Conservation (phyloP, 2,113 vertebrate genomes). For the Varanus salvator region DNA sequence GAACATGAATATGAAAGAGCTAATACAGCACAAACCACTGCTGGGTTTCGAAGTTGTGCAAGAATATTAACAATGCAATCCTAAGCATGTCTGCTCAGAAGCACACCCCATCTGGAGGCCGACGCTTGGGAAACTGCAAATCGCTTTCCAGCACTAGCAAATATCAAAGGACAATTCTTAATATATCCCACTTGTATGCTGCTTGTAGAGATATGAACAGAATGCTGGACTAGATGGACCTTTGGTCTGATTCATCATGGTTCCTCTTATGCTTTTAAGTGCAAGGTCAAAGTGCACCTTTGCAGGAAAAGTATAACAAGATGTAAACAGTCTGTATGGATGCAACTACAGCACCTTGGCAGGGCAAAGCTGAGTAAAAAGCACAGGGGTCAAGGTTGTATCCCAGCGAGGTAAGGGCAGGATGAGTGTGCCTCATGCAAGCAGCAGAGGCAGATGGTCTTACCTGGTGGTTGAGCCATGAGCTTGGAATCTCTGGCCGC, state of each 20-base stretch:
- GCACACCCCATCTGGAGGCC: too few species aligned
- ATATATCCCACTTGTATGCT: not conserved
- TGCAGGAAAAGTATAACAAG: not conserved
- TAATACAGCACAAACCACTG: slow-evolving; percentile 27
- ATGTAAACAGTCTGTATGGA: not conserved
- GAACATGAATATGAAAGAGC: slow-evolving; percentile 58
- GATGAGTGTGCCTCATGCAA: not conserved
- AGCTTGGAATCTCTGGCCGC: slow-evolving; percentile 91
- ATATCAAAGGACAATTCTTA: not conserved
- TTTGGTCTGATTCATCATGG: too few species aligned
- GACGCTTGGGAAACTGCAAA: too few species aligned
- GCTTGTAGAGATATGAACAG: too few species aligned
- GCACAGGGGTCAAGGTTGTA: not conserved
- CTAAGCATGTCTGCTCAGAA: too few species aligned
- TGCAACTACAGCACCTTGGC: not conserved
- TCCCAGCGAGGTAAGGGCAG: not conserved
- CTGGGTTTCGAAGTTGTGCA: slow-evolving; percentile 43
- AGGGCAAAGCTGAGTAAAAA: not conserved
- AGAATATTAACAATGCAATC: not conserved
- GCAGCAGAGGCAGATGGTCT: not conserved
- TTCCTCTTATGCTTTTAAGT: too few species aligned
- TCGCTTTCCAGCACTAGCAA: not conserved
- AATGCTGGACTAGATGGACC: too few species aligned
- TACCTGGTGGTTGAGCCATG: slow-evolving; percentile 94
- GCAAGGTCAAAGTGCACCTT: too few species aligned